Evolutionary conservation across 2,797 vertebrate genomes (phyloP).

Genomic region (Molossus alvarezi): DNA sequence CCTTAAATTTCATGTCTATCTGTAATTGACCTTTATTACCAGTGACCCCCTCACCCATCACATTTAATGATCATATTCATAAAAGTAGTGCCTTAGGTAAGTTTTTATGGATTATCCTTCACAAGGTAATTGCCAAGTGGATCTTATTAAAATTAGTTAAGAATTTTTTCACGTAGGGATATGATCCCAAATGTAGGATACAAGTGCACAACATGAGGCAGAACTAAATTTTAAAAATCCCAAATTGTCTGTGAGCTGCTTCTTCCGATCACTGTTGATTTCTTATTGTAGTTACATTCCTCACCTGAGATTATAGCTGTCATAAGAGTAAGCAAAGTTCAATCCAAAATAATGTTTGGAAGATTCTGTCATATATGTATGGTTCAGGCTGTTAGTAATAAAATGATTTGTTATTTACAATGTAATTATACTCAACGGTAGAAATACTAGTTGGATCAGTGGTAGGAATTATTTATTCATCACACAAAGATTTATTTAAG

Average conservation of each 20-base stretch:
- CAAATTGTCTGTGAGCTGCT: neutral
- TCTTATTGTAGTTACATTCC: neutral
- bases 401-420: neutral
- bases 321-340: neutral
- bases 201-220: neutral
- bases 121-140: slow-evolving; percentile 19
- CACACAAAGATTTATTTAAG: neutral
- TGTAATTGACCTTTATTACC: slow-evolving; percentile 18
- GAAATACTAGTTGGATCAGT: neutral
- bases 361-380: neutral
- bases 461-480: neutral
- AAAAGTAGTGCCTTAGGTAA: slow-evolving; percentile 28
- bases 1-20: slow-evolving; percentile 53
- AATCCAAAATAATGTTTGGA: neutral
- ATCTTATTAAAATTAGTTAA: slow-evolving; percentile 53
- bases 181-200: neutral
- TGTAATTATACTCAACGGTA: neutral
- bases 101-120: slow-evolving; percentile 57
- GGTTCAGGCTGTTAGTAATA: neutral
- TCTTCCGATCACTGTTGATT: neutral
- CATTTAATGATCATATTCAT: slow-evolving; percentile 45
- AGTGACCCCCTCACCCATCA: neutral
- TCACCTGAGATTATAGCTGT: neutral
- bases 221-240: neutral
- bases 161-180: neutral